Evolutionary conservation across 2,888 invertebrate genomes (phyloP).

Genomic region (Eilema griseolum): DNA sequence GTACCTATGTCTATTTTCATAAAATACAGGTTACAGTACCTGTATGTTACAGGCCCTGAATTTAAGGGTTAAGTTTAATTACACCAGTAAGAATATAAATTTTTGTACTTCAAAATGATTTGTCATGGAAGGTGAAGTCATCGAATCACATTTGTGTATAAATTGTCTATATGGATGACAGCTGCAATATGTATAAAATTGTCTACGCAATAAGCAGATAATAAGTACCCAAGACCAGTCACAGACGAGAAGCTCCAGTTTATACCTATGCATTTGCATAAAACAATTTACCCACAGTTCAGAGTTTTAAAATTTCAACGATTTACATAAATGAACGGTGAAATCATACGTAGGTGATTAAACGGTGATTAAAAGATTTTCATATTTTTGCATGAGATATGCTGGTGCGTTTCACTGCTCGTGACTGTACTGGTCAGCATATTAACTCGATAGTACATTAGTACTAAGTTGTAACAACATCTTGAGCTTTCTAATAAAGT

Average conservation of each 20-base stretch:
- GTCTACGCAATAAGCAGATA: conserved; percentile 1
- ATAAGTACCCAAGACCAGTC: not conserved
- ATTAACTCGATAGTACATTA: not conserved
- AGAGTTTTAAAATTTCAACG: not conserved
- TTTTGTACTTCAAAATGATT: not conserved
- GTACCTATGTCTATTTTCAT: not conserved
- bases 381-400: not conserved
- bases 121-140: not conserved
- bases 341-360: not conserved
- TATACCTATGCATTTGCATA: not conserved
- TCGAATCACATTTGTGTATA: not conserved
- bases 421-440: not conserved
- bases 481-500: conserved; percentile 1
- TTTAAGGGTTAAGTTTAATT: not conserved
- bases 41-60: too few species aligned
- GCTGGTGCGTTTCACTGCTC: not conserved
- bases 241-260: not conserved
- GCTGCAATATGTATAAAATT: not conserved
- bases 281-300: not conserved
- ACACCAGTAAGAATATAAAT: not conserved
- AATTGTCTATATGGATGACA: not conserved
- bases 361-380: not conserved
- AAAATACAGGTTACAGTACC: too few species aligned
- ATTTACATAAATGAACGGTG: not conserved
- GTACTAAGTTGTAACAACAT: not conserved